Evolutionary conservation across 2,113 vertebrate species (phyloP).

Genomic region (Calidris pygmaea): DNA sequence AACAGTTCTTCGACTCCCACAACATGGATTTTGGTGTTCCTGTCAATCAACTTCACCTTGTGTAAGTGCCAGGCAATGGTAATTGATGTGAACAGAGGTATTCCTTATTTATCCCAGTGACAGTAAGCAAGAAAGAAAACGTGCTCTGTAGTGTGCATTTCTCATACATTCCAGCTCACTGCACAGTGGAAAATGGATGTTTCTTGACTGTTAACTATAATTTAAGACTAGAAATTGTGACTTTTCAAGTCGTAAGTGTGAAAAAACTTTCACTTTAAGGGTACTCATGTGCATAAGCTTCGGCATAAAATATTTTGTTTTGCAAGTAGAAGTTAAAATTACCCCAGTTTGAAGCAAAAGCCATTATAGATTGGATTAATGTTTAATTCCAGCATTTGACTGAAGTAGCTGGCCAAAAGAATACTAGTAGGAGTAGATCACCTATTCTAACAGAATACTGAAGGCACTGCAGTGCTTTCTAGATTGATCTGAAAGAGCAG

Average conservation of each 20-base stretch:
- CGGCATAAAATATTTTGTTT: conserved; percentile 54
- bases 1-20: neutral
- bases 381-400: conserved; percentile 27
- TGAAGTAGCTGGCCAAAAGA: neutral
- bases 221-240: conserved; percentile 39
- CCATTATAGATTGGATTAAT: conserved; percentile 37
- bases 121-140: neutral
- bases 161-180: neutral
- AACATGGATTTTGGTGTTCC: neutral
- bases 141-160: neutral
- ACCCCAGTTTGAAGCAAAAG: conserved; percentile 28
- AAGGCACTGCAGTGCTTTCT: neutral
- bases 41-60: neutral
- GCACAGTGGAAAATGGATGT: conserved; percentile 26
- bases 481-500: neutral
- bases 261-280: conserved; percentile 46
- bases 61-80: neutral
- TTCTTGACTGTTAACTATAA: conserved; percentile 50
- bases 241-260: conserved; percentile 51
- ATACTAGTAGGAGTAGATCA: neutral
- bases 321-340: conserved; percentile 54
- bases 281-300: conserved; percentile 4
- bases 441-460: neutral
- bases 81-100: neutral
- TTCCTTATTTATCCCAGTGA: neutral